Evolutionary conservation across 2,797 vertebrate species (phyloP).

Genomic region (Delichon dasypus): DNA sequence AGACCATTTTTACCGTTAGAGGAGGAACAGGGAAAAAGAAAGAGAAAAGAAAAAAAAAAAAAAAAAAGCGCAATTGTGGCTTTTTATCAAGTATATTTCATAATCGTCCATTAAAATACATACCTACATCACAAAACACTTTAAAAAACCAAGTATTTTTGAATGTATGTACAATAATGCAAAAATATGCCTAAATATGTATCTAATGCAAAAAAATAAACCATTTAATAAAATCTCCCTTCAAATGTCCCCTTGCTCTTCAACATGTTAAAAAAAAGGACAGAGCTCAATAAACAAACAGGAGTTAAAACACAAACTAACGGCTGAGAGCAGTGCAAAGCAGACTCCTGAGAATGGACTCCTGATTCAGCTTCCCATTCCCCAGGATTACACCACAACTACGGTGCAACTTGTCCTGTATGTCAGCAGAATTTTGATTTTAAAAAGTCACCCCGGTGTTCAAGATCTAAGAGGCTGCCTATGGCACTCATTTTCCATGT

Average conservation of each 20-base stretch:
- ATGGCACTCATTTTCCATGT: background rate
- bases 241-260: slow-evolving; percentile 39
- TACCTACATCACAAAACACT: slow-evolving; percentile 54
- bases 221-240: slow-evolving; percentile 56
- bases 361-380: background rate
- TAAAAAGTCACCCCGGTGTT: background rate
- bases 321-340: slow-evolving; percentile 20
- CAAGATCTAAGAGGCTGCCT: background rate
- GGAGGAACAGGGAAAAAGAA: background rate
- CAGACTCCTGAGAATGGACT: background rate
- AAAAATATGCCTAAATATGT: slow-evolving; percentile 65
- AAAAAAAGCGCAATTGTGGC: background rate
- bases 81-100: slow-evolving; percentile 53
- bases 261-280: background rate
- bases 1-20: background rate
- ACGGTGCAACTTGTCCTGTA: background rate
- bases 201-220: slow-evolving; percentile 64
- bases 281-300: slow-evolving; percentile 21
- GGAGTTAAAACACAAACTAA: background rate
- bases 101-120: slow-evolving; percentile 47
- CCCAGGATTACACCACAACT: background rate
- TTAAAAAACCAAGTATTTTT: slow-evolving; percentile 33
- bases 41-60: background rate
- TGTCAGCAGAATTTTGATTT: background rate
- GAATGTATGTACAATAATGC: slow-evolving; percentile 55